These are phyloP conservation scores for Agriopis leucophaearia DNA, from an alignment of 2,888 invertebrate species.

Conservation along the genomic window DNA sequence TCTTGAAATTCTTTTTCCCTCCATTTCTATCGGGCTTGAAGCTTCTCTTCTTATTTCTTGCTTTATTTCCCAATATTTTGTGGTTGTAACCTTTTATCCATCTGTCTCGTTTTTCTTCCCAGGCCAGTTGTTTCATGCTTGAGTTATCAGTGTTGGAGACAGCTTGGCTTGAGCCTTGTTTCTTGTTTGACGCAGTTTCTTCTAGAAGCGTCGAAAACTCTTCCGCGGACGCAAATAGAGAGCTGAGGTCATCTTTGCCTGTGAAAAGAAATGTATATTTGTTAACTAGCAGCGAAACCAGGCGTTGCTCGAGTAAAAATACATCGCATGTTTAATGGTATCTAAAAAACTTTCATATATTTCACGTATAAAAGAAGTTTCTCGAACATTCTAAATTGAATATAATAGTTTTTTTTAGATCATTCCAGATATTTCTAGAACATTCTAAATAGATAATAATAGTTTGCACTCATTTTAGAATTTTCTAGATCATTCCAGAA, in stretches of 20 bases:
- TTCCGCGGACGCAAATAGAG: slow-evolving; percentile 94
- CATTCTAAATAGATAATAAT: no score
- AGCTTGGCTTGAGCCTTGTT: slow-evolving; percentile 88
- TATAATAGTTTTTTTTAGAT: no score
- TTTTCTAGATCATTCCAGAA: no score
- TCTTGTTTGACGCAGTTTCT: slow-evolving; percentile 90
- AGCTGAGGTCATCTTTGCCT: slow-evolving; percentile 85
- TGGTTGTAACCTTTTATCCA: slow-evolving; percentile 87
- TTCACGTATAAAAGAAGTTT: no score
- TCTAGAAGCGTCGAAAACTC: slow-evolving; percentile 96
- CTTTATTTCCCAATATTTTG: slow-evolving; percentile 73
- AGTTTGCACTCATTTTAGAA: no score
- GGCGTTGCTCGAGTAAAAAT: no score
- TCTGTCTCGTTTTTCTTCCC: slow-evolving; percentile 91
- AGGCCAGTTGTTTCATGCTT: slow-evolving; percentile 91
- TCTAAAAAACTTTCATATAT: no score
- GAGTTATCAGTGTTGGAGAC: slow-evolving; percentile 92
- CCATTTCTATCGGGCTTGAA: slow-evolving; percentile 46
- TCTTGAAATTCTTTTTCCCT: slow-evolving; percentile 20
- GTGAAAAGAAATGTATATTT: slow-evolving; percentile 27
- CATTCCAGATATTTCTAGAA: no score
- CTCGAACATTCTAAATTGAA: no score
- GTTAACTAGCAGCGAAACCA: no score
- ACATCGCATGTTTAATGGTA: no score
- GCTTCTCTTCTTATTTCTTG: slow-evolving; percentile 51